Percentiles rank a stretch among this genome's conserved stretches.
Conservation (phyloP, 2,797 vertebrate genomes). For the Pseudocheirus occidentalis region DNA sequence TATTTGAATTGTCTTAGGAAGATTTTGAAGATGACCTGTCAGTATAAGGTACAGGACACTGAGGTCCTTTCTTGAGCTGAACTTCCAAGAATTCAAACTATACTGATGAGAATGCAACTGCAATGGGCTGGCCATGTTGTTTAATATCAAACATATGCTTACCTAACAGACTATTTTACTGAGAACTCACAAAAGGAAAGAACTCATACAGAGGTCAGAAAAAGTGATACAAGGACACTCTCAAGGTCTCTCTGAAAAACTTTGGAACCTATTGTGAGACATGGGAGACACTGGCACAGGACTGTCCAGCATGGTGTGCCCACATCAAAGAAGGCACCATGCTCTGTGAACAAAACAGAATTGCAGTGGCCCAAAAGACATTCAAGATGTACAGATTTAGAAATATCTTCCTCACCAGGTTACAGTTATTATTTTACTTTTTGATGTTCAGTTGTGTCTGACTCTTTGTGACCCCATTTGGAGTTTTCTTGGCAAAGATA, state of each 20-base stretch:
- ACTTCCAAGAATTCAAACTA: not conserved
- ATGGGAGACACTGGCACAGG: not conserved
- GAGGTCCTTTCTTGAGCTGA: not conserved
- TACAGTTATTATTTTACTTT: not conserved
- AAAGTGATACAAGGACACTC: not conserved
- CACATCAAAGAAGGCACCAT: not conserved
- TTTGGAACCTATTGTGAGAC: not conserved
- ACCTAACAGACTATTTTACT: not conserved
- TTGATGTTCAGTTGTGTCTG: not conserved
- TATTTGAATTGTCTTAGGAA: not conserved
- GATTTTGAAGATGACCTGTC: not conserved
- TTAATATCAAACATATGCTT: not conserved
- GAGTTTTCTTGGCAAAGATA: not conserved
- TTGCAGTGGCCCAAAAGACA: not conserved
- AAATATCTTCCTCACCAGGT: not conserved
- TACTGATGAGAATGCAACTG: not conserved
- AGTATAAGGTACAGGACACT: not conserved
- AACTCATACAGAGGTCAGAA: not conserved
- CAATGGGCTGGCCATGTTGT: not conserved
- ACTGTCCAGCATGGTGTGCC: not conserved
- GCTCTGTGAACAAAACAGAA: not conserved
- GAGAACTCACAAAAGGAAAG: not conserved
- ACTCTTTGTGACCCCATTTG: not conserved
- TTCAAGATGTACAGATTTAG: not conserved
- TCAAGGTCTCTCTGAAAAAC: not conserved